Evolutionary conservation across 2,797 vertebrate species (phyloP).

Genomic region (Ficedula albicollis): DNA sequence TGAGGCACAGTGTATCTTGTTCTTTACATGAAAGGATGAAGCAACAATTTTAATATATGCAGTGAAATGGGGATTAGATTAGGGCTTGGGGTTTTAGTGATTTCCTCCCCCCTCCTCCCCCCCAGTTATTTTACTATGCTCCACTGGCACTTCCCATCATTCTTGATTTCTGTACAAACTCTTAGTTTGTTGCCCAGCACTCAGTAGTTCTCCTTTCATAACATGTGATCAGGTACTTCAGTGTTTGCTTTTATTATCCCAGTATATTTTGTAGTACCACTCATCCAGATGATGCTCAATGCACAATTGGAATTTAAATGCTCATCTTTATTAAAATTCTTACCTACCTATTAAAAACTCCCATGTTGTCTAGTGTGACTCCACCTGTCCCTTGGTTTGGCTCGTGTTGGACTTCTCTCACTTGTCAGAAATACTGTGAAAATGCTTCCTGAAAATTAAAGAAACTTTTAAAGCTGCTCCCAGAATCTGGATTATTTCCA

Average conservation of each 20-base stretch:
- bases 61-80: neutral
- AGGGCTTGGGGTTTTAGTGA: neutral
- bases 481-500: neutral
- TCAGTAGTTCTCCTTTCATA: neutral
- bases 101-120: neutral
- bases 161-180: neutral
- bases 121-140: neutral
- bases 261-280: neutral
- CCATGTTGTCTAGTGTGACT: neutral
- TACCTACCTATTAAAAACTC: neutral
- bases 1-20: accelerated
- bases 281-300: neutral
- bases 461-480: neutral
- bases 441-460: neutral
- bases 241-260: neutral
- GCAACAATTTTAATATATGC: neutral
- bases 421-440: neutral
- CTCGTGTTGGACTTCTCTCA: neutral
- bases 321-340: neutral
- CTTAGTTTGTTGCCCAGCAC: neutral
- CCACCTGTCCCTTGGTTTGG: neutral
- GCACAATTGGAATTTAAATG: neutral
- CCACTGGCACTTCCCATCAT: neutral
- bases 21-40: neutral
- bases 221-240: neutral